Evolutionary conservation across 2,888 invertebrate genomes (phyloP).

Genomic region (Mechanitis messenoides): DNA sequence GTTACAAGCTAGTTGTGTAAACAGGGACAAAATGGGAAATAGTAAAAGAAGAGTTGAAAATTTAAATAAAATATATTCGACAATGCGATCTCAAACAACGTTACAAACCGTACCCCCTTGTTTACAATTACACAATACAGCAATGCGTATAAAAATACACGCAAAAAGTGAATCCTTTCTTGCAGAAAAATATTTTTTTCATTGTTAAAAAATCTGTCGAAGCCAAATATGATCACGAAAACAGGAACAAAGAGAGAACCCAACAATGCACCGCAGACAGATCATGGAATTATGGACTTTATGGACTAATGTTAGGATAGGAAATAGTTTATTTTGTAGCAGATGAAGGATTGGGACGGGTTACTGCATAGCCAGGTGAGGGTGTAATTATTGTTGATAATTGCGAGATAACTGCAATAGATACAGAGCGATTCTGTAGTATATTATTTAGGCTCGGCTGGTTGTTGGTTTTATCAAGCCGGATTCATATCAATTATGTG

Average conservation of each 20-base stretch:
- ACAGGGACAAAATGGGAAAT: too few relatives aligned
- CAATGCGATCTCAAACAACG: too few relatives aligned
- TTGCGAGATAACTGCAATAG: not conserved
- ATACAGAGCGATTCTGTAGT: not conserved
- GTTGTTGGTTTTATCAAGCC: too few relatives aligned
- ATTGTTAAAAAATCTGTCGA: conserved; percentile 58
- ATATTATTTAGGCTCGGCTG: too few relatives aligned
- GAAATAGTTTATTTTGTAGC: conserved; percentile 10
- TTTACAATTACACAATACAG: conserved; percentile 2
- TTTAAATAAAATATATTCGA: too few relatives aligned
- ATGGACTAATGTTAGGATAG: too few relatives aligned
- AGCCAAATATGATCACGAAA: conserved; percentile 51
- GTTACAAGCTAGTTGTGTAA: too few relatives aligned
- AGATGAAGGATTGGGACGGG: conserved; percentile 18
- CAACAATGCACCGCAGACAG: conserved; percentile 42
- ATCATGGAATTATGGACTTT: too few relatives aligned
- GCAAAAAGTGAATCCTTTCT: conserved; percentile 30
- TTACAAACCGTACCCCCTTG: not conserved
- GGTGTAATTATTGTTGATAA: conserved; percentile 16
- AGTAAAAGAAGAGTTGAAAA: too few relatives aligned
- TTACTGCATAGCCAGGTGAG: conserved; percentile 19
- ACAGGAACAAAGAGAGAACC: conserved; percentile 40
- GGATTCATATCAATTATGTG: too few relatives aligned
- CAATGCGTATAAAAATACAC: not conserved
- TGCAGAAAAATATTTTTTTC: conserved; percentile 37